phyloP scores from a whole-genome alignment of 2,888 invertebrate species.

The Tipula confusa region DNA sequence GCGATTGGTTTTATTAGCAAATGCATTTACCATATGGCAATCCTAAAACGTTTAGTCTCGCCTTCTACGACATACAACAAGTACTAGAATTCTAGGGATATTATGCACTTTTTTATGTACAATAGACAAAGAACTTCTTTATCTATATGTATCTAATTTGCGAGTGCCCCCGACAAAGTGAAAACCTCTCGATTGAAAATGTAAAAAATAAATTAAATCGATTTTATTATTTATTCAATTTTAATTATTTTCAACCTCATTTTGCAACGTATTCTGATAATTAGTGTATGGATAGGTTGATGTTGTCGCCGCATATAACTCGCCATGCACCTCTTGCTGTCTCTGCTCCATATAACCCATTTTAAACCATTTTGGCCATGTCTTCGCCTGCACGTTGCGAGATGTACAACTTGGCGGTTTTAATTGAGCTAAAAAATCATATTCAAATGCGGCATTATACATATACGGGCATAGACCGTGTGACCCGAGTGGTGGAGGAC shows the following conservation, averaged over 20 bases:
- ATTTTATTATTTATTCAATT: background rate
- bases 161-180: too few relatives aligned
- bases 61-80: too few relatives aligned
- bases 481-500: conserved; percentile 36
- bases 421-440: conserved; percentile 38
- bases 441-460: conserved; percentile 39
- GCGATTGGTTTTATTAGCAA: too few relatives aligned
- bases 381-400: background rate
- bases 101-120: too few relatives aligned
- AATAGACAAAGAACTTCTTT: too few relatives aligned
- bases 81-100: too few relatives aligned
- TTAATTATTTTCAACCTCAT: background rate
- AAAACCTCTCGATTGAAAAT: too few relatives aligned
- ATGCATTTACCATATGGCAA: too few relatives aligned
- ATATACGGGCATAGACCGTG: conserved; percentile 40
- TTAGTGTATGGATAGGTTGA: conserved; percentile 37
- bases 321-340: conserved; percentile 32
- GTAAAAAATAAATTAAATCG: background rate
- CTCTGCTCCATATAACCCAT: conserved; percentile 40
- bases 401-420: conserved; percentile 37
- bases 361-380: conserved; percentile 38
- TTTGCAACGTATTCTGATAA: background rate
- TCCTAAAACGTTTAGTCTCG: too few relatives aligned
- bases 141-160: too few relatives aligned
- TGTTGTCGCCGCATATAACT: conserved; percentile 38